These are phyloP conservation scores for Gallinago nigripennis DNA, from an alignment of 2,797 vertebrate genomes.

Conservation along the genomic window DNA sequence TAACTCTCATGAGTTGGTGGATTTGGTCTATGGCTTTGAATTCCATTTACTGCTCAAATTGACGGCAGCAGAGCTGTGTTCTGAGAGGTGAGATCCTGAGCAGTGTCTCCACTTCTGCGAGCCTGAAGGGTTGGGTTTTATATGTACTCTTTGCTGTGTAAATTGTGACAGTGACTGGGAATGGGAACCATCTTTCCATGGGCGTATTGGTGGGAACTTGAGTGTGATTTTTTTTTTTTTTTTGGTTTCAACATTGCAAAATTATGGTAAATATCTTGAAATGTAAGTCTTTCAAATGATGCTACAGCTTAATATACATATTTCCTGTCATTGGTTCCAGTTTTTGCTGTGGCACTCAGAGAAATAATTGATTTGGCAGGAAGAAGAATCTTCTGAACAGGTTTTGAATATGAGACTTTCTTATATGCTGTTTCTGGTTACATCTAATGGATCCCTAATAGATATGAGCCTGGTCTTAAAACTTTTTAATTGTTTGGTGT, in stretches of 20 bases:
- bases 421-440: neutral
- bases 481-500: neutral
- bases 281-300: neutral
- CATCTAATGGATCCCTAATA: neutral
- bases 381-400: neutral
- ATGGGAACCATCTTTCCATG: neutral
- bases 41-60: neutral
- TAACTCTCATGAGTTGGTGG: neutral
- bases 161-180: neutral
- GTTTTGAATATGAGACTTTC: neutral
- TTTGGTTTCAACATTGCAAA: neutral
- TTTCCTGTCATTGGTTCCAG: neutral
- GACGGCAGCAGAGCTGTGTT: neutral
- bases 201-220: neutral
- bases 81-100: neutral
- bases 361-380: neutral
- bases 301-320: neutral
- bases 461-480: neutral
- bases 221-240: neutral
- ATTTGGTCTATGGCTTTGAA: neutral
- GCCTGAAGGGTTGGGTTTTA: neutral
- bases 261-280: neutral
- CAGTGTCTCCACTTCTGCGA: too few species aligned
- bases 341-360: neutral
- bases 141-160: neutral